Conservation (phyloP, 2,113 vertebrate species). For the Rhinolophus ferrumequinum region DNA sequence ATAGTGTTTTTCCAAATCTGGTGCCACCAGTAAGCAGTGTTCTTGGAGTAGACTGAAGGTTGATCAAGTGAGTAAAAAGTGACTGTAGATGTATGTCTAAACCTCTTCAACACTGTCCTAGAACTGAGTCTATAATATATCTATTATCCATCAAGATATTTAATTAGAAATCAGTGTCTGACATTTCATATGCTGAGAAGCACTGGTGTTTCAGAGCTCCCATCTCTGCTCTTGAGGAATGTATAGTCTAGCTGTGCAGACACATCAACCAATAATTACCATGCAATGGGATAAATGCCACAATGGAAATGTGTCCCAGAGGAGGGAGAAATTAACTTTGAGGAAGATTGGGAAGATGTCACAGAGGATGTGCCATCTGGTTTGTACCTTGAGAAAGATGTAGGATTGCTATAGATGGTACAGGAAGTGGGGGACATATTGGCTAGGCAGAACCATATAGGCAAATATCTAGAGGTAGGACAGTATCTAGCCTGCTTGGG, state of each 20-base stretch:
- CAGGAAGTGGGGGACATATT: not conserved
- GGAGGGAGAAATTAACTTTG: not conserved
- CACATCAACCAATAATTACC: not conserved
- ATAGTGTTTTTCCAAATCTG: not conserved
- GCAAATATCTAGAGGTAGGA: not conserved
- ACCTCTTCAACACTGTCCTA: not conserved
- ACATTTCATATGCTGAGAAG: not conserved
- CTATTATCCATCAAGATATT: not conserved
- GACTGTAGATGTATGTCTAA: not conserved
- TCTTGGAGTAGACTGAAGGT: not conserved
- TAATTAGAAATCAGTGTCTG: not conserved
- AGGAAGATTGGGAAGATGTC: not conserved
- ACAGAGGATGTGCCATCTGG: not conserved
- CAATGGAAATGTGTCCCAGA: not conserved
- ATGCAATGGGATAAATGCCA: not conserved
- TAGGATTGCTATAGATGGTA: not conserved
- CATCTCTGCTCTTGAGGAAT: not conserved
- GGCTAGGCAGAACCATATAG: not conserved
- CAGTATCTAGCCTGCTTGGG: not conserved
- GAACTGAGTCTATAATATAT: not conserved
- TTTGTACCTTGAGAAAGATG: not conserved
- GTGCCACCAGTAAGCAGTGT: not conserved
- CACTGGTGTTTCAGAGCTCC: not conserved
- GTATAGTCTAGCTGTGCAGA: not conserved
- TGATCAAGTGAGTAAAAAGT: not conserved